Conservation (phyloP, 2,113 vertebrate genomes). For the Lamprotornis superbus region DNA sequence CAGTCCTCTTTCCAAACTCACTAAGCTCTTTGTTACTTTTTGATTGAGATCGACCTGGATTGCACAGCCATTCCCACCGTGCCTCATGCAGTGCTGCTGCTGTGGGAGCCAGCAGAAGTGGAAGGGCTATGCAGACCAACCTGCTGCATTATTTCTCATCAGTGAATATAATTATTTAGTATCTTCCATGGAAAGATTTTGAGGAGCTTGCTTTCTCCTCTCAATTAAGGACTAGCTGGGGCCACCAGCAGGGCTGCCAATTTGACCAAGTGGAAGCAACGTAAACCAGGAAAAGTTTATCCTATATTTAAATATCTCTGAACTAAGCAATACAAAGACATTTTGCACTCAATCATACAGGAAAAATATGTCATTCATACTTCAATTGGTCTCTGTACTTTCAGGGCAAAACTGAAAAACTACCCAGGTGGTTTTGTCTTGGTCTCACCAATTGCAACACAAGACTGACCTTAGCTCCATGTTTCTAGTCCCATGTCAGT, state of each 20-base stretch:
- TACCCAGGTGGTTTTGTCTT: neutral
- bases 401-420: neutral
- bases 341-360: neutral
- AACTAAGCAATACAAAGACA: neutral
- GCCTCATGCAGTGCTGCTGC: accelerated
- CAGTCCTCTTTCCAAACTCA: slow-evolving; percentile 16
- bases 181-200: neutral
- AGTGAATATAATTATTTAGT: neutral
- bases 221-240: neutral
- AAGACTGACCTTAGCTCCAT: neutral
- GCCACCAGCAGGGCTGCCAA: neutral
- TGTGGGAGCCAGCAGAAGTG: neutral
- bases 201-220: neutral
- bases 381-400: neutral
- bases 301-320: neutral
- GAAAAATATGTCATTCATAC: neutral
- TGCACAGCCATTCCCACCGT: neutral
- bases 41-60: neutral
- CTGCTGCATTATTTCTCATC: neutral
- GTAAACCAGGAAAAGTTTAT: neutral
- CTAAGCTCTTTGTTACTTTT: slow-evolving; percentile 42
- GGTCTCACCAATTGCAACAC: neutral
- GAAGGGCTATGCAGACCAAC: neutral
- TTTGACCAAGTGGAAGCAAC: neutral
- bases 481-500: neutral